Evolutionary conservation across 2,888 invertebrate genomes (phyloP).

Genomic region (Spodoptera picta): DNA sequence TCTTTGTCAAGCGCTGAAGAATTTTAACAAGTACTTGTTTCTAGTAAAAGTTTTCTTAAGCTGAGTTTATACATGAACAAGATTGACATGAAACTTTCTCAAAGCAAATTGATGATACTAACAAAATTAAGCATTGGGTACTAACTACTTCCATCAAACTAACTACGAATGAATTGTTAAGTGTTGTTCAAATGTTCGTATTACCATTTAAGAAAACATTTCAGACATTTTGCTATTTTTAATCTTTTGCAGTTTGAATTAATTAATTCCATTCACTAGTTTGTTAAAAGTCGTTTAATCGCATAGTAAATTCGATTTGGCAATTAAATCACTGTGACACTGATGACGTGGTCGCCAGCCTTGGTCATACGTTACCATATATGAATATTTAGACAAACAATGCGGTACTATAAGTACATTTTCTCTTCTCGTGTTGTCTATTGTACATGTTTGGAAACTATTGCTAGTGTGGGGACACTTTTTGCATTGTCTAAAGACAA

Average conservation of each 20-base stretch:
- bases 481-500: slow-evolving; percentile 48
- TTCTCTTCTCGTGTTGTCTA: slow-evolving; percentile 57
- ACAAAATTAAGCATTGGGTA: background rate
- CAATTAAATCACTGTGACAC: slow-evolving; percentile 64
- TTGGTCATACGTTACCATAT: slow-evolving; percentile 70
- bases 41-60: background rate
- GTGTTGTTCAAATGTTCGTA: too few relatives aligned
- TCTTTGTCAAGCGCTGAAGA: slow-evolving; percentile 2
- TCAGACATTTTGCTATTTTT: background rate
- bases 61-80: background rate
- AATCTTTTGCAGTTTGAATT: too few relatives aligned
- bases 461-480: slow-evolving; percentile 44
- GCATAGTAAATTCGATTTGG: slow-evolving; percentile 48
- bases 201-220: background rate
- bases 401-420: slow-evolving; percentile 56
- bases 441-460: slow-evolving; percentile 59
- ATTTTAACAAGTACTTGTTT: background rate
- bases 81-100: slow-evolving; percentile 18
- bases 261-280: too few relatives aligned
- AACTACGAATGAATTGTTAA: too few relatives aligned
- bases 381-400: slow-evolving; percentile 73
- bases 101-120: slow-evolving; percentile 2
- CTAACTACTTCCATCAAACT: too few relatives aligned
- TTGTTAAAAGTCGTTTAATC: slow-evolving; percentile 2
- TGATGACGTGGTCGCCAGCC: slow-evolving; percentile 67